Evolutionary conservation across 2,797 vertebrate genomes (phyloP).

Genomic region (Myotis pilosus): DNA sequence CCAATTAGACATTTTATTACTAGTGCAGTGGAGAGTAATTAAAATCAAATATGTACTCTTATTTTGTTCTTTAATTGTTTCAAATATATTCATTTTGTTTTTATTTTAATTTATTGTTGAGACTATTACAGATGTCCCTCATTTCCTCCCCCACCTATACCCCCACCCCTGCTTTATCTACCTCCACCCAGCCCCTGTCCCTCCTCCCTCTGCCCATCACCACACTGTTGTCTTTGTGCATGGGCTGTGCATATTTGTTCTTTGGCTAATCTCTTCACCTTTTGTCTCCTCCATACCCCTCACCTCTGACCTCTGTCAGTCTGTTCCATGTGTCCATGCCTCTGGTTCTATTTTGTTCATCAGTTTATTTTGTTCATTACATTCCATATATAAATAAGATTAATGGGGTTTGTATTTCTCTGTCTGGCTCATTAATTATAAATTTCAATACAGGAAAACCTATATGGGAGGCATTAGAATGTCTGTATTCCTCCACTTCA

Average conservation of each 20-base stretch:
- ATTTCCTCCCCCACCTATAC: neutral
- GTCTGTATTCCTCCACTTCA: neutral
- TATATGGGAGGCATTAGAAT: neutral
- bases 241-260: neutral
- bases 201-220: neutral
- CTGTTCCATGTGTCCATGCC: neutral
- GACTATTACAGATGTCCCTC: neutral
- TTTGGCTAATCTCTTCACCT: neutral
- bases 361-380: neutral
- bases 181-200: neutral
- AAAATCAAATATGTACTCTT: neutral
- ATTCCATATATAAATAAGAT: neutral
- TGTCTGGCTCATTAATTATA: neutral
- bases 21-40: neutral
- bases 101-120: neutral
- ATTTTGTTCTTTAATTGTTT: neutral
- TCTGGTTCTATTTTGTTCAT: neutral
- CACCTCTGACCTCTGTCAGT: neutral
- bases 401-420: neutral
- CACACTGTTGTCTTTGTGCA: neutral
- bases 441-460: neutral
- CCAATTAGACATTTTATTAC: neutral
- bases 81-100: neutral
- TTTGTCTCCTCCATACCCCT: neutral
- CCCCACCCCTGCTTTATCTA: neutral